Evolutionary conservation across 2,113 vertebrate genomes (phyloP).

Genomic region (Ibidorhyncha struthersii): DNA sequence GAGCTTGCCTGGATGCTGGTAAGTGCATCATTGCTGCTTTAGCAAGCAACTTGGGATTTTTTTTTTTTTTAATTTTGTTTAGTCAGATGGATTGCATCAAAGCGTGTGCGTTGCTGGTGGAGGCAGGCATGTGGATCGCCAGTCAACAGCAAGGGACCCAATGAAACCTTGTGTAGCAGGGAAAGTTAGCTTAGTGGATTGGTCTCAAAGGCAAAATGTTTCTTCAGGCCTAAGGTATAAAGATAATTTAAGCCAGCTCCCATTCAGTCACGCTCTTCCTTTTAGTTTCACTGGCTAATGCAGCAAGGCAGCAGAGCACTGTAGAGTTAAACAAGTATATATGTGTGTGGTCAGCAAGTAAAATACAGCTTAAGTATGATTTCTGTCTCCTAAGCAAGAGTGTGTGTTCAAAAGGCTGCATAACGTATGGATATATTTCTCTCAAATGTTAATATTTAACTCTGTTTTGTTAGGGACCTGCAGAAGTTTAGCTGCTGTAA

Average conservation of each 20-base stretch:
- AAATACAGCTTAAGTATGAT: neutral
- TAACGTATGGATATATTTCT: neutral
- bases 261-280: neutral
- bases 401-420: neutral
- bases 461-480: neutral
- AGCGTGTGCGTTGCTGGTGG: neutral
- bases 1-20: constrained; percentile 55
- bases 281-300: neutral
- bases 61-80: neutral
- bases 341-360: neutral
- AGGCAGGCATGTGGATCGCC: neutral
- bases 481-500: neutral
- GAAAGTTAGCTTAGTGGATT: neutral
- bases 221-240: constrained; percentile 8
- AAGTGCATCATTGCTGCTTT: constrained; percentile 65
- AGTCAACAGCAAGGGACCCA: constrained; percentile 16
- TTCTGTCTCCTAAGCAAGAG: neutral
- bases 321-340: neutral
- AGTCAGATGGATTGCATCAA: neutral
- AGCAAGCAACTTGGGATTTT: neutral
- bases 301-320: neutral
- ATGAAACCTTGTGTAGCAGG: neutral
- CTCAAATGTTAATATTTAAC: constrained; percentile 32
- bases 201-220: neutral
- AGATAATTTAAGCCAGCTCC: neutral